Percentiles rank a stretch among this genome's conserved stretches.
Conservation (phyloP, 2,888 invertebrate species). For the Stenchaetothrips biformis region DNA sequence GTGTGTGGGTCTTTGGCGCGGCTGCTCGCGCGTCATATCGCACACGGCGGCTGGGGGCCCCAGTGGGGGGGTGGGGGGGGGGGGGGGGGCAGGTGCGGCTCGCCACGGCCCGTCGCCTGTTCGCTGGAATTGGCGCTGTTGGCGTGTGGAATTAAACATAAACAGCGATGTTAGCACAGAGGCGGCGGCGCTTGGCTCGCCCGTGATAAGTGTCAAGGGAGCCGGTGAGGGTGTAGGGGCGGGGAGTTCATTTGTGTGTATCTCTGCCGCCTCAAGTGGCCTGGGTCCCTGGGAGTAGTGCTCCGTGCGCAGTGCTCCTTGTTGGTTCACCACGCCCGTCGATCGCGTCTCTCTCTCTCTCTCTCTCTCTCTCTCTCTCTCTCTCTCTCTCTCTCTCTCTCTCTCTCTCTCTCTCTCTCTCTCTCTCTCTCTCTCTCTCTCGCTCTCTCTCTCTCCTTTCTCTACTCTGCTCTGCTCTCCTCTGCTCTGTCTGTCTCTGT, state of each 20-base stretch:
- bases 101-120: no score
- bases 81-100: neutral
- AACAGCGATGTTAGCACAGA: neutral
- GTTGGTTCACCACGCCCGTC: neutral
- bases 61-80: neutral
- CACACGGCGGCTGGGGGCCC: neutral
- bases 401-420: conserved; percentile 26
- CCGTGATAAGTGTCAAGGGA: neutral
- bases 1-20: conserved; percentile 27
- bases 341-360: conserved; percentile 23
- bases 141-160: neutral
- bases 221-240: neutral
- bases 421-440: conserved; percentile 28
- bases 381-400: conserved; percentile 28
- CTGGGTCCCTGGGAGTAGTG: no score
- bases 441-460: conserved; percentile 11
- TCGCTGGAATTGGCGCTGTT: neutral
- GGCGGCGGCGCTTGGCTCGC: neutral
- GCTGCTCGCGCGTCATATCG: neutral
- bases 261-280: no score
- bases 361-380: conserved; percentile 22
- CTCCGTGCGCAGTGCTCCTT: neutral
- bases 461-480: neutral
- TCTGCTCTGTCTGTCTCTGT: conserved; percentile 10
- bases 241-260: no score